These are phyloP conservation scores for Sebastes baramenuke DNA, from an alignment of 2,797 vertebrate species.

Conservation along the genomic window DNA sequence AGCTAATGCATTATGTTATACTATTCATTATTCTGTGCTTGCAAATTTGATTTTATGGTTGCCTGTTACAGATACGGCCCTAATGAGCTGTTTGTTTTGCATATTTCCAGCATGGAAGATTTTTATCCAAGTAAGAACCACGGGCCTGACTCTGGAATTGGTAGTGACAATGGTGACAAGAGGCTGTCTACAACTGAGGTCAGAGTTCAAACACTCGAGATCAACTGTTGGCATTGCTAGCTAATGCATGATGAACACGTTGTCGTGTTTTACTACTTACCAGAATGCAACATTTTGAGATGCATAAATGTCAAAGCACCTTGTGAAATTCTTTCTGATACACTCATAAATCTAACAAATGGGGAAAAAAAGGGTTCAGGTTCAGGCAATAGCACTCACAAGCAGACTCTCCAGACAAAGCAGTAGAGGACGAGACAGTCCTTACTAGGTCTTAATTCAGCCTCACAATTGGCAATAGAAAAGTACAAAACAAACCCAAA, in stretches of 20 bases:
- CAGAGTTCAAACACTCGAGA: slow-evolving; percentile 22
- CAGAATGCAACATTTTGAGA: neutral
- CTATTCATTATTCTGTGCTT: neutral
- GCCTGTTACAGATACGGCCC: neutral
- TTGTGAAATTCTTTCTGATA: neutral
- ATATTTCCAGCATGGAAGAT: slow-evolving; percentile 91
- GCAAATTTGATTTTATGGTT: neutral
- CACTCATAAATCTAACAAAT: neutral
- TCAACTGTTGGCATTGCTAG: neutral
- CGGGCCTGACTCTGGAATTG: slow-evolving; percentile 97
- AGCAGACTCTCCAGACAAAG: neutral
- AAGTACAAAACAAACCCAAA: too few relatives aligned
- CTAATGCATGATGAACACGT: neutral
- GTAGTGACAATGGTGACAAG: slow-evolving; percentile 98
- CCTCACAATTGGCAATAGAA: too few relatives aligned
- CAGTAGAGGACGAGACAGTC: neutral
- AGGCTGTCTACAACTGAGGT: slow-evolving; percentile 97
- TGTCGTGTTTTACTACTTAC: neutral
- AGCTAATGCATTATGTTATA: neutral
- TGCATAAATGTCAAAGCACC: neutral
- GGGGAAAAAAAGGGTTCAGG: neutral
- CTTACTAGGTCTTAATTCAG: too few relatives aligned
- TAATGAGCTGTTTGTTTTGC: slow-evolving; percentile 22
- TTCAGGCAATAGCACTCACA: neutral
- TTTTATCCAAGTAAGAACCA: slow-evolving; percentile 98